These are phyloP conservation scores for Lordiphosa andalusiaca DNA, from an alignment of 2,888 invertebrate genomes.

Conservation along the genomic window DNA sequence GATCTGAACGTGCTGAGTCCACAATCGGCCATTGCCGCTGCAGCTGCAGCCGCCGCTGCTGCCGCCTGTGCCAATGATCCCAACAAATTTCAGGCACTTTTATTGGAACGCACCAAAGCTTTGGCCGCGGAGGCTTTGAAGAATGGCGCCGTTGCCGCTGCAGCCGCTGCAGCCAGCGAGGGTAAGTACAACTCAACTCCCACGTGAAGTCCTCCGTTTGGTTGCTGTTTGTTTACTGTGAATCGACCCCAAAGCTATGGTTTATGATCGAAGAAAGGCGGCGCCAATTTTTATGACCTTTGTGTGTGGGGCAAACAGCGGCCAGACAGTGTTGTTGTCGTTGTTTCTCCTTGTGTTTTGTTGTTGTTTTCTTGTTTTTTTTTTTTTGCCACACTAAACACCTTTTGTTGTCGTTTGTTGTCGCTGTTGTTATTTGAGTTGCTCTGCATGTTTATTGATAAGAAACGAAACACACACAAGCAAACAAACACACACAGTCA, in stretches of 20 bases:
- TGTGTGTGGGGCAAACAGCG: constrained; percentile 21
- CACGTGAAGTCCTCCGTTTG: neutral
- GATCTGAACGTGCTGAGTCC: constrained; percentile 85
- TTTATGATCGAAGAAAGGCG: constrained; percentile 17
- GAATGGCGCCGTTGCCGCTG: constrained; percentile 58
- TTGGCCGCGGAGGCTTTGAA: constrained; percentile 83
- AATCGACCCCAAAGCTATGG: constrained; percentile 9
- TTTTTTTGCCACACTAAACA: constrained; percentile 3
- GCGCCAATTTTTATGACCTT: constrained; percentile 65
- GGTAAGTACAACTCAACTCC: constrained; percentile 43
- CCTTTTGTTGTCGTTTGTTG: constrained; percentile 15
- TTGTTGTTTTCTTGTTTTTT: constrained; percentile 5
- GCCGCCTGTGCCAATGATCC: constrained; percentile 81
- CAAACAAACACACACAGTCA: constrained; percentile 6
- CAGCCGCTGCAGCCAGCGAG: constrained; percentile 57
- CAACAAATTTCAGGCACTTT: constrained; percentile 87
- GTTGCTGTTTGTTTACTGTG: neutral
- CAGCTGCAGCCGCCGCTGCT: constrained; percentile 86
- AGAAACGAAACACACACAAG: constrained; percentile 35
- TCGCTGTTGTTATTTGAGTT: constrained; percentile 41
- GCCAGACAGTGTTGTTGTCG: constrained; percentile 1
- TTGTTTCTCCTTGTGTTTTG: constrained; percentile 14
- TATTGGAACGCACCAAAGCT: constrained; percentile 89
- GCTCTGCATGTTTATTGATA: constrained; percentile 64
- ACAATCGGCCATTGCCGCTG: constrained; percentile 80